phyloP scores from a whole-genome alignment of 2,113 vertebrate species.

The Laterallus jamaicensis region DNA sequence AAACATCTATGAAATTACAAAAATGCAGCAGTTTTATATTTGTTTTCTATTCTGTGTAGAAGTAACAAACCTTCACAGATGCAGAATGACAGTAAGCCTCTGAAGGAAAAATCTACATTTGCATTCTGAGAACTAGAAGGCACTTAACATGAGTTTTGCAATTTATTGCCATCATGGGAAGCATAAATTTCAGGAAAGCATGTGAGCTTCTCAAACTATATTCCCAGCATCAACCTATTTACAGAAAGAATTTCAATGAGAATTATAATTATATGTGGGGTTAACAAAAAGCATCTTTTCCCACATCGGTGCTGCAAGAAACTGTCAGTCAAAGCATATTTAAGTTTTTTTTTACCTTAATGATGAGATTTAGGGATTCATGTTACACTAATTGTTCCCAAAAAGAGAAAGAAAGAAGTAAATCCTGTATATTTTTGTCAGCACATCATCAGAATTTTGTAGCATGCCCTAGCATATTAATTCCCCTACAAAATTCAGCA shows the following conservation, averaged over 20 bases:
- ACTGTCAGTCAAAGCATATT: not conserved
- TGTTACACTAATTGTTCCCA: constrained; percentile 10
- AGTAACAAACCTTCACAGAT: constrained; percentile 10
- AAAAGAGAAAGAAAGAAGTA: not conserved
- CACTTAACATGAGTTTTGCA: constrained; percentile 30
- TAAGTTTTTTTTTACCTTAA: constrained; percentile 51
- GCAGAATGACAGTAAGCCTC: not conserved
- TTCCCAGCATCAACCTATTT: constrained; percentile 45
- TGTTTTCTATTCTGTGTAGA: not conserved
- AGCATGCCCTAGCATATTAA: not conserved
- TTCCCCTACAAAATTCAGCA: not conserved
- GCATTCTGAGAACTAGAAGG: constrained; percentile 23
- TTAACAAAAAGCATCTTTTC: constrained; percentile 28
- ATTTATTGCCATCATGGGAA: constrained; percentile 55
- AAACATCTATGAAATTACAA: constrained; percentile 18
- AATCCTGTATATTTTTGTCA: not conserved
- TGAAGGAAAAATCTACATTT: constrained; percentile 15
- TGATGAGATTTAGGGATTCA: not conserved
- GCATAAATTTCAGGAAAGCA: constrained; percentile 38
- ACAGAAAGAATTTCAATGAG: constrained; percentile 45
- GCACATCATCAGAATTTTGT: not conserved
- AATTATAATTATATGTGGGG: constrained; percentile 15
- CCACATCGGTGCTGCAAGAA: not conserved
- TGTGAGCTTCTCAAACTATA: constrained; percentile 27
- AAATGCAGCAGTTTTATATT: constrained; percentile 6